Conservation (phyloP, 92 coral and sea anemone species). For the Muricea muricata region DNA sequence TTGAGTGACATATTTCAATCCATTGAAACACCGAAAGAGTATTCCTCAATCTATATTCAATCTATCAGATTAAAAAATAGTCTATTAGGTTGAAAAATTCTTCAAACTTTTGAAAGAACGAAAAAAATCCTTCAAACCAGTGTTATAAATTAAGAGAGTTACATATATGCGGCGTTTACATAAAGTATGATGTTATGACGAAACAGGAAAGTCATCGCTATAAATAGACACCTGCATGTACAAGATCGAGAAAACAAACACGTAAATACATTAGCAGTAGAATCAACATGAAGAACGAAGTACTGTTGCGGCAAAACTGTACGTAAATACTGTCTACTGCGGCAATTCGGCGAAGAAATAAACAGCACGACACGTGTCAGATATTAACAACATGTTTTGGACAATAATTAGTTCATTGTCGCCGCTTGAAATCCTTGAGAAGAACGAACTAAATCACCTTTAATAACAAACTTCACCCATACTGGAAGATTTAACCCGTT, state of each 20-base stretch:
- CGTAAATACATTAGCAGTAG: background rate
- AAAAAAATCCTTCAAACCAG: too few species aligned
- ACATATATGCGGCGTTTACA: background rate
- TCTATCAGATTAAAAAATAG: too few species aligned
- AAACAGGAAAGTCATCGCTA: background rate
- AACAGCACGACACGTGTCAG: too few species aligned
- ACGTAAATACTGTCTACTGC: background rate
- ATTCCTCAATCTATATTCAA: too few species aligned
- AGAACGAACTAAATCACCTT: background rate
- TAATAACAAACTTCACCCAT: background rate
- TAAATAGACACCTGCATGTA: constrained; percentile 8
- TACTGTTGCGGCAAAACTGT: background rate
- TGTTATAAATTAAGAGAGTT: too few species aligned
- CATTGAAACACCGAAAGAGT: too few species aligned
- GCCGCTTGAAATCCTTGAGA: background rate
- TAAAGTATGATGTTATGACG: background rate
- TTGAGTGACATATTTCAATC: too few species aligned
- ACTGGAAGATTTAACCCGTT: background rate
- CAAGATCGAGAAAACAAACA: background rate
- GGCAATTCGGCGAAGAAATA: background rate
- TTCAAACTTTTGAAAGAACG: too few species aligned
- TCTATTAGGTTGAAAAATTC: too few species aligned
- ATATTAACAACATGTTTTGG: background rate
- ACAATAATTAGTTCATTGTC: too few species aligned
- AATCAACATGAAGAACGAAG: background rate